Conservation (phyloP, 2,888 invertebrate species). For the Pristionchus entomophagus region DNA sequence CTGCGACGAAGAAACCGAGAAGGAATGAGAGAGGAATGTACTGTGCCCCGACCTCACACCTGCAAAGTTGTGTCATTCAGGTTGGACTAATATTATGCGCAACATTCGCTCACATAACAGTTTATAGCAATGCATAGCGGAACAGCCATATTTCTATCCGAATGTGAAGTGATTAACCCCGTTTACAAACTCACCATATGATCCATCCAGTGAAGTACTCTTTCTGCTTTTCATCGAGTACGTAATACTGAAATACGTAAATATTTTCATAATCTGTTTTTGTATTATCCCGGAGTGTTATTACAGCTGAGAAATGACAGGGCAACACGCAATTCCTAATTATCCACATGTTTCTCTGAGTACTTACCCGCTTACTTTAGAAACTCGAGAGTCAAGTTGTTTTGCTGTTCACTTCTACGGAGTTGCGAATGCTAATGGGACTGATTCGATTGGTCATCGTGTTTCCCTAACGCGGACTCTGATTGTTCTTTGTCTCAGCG, state of each 20-base stretch:
- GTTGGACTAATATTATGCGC: too few species aligned
- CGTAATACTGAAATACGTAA: slow-evolving; percentile 73
- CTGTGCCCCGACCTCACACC: slow-evolving; percentile 73
- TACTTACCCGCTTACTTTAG: too few species aligned
- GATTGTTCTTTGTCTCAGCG: background rate
- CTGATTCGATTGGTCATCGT: background rate
- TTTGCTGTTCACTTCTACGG: background rate
- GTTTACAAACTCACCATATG: slow-evolving; percentile 66
- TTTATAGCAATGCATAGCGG: too few species aligned
- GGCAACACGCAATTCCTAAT: too few species aligned
- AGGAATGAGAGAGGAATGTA: slow-evolving; percentile 75
- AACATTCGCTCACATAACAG: too few species aligned
- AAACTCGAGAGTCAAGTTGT: background rate
- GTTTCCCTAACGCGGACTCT: slow-evolving; percentile 10
- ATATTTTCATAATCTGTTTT: too few species aligned
- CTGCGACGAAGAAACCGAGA: slow-evolving; percentile 76
- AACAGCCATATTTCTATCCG: too few species aligned
- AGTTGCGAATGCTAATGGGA: background rate
- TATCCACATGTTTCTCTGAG: too few species aligned
- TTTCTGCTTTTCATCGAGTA: slow-evolving; percentile 74
- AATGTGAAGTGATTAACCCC: too few species aligned
- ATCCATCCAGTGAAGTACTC: slow-evolving; percentile 76
- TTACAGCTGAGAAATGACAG: background rate
- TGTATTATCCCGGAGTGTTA: too few species aligned
- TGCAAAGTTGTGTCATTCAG: slow-evolving; percentile 60